Base-by-base conservation (phyloP, 1,140 invertebrate genomes). In the Cydia splendana region DNA sequence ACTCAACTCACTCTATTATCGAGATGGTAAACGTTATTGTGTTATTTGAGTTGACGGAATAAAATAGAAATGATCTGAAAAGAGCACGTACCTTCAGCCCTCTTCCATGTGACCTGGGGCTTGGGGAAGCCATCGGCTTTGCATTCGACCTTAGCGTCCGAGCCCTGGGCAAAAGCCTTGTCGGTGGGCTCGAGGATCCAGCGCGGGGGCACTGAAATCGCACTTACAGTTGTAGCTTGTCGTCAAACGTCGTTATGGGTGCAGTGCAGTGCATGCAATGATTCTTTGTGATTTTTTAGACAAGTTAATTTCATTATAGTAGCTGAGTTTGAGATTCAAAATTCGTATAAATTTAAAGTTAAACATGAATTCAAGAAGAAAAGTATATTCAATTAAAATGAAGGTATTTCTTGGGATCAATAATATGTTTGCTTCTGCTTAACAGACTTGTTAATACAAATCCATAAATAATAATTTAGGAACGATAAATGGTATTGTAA, bases 171-270 rank as follows among this genome's bases (percentile, higher is more conserved):
- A 93, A 99, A 98, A 88, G 97, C 97, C 94, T 98, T 98, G 89
- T 99, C 98, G 84, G 97, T 97, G 20, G 98, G 98, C 93, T 99
- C 98, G 83, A 98, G 95, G 88, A 98, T 98, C 98, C 98, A 99
- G 90, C 98, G 96, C 78, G 98, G 98, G 81, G 98, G 98, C 84
- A 99, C 98, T 99, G 82, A 91, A 94, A 94, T 85, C 79, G 80
- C 51, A 84, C 71, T 73, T 79, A 74, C 67, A 57, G 10, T 71
- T 71, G 34, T 71, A 71, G 67, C 38, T 71, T 9, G 24, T 38
- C n/a, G 67, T 42, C 34, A 12, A 38, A 20, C n/a, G 30, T 18
- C 34, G 2, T 69, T 69, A 18, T n/a, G 30, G 13, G 4, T 12
- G 12, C 38, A 71, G 5, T 4, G 12, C 67, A 71, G 5, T 4